phyloP scores from a whole-genome alignment of 2,888 invertebrate species.

The Dolichomitus sp. region DNA sequence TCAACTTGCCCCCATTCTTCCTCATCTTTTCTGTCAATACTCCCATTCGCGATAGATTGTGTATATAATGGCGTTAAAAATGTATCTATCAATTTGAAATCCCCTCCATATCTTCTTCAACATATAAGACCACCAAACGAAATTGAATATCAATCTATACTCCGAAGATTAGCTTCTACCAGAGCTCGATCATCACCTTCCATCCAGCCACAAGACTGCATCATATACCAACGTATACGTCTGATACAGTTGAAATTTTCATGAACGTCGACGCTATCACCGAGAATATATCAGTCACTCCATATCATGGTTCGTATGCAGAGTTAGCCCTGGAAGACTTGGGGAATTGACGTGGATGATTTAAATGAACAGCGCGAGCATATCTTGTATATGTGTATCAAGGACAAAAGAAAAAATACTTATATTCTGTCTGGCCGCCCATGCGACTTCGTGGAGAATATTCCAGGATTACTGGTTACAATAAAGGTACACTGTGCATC shows the following conservation, averaged over 20 bases:
- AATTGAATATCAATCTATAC: constrained; percentile 36
- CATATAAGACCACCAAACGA: constrained; percentile 6
- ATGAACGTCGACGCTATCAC: constrained; percentile 11
- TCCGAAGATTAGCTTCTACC: neutral
- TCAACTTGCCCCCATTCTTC: neutral
- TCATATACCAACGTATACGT: neutral
- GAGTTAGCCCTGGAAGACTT: neutral
- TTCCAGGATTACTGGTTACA: neutral
- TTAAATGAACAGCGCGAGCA: neutral
- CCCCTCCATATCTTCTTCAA: neutral
- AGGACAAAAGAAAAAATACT: neutral
- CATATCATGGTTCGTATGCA: constrained; percentile 1
- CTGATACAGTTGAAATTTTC: constrained; percentile 28
- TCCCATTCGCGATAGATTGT: constrained; percentile 19
- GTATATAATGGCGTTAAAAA: constrained; percentile 13
- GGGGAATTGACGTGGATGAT: constrained; percentile 15
- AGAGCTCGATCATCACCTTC: neutral
- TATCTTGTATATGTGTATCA: neutral
- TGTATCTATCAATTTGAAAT: constrained; percentile 14
- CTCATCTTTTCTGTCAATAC: constrained; percentile 9
- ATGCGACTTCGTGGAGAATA: neutral
- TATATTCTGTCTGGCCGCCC: neutral
- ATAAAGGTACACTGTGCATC: neutral
- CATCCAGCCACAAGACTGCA: neutral
- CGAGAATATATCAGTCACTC: neutral